Conservation (phyloP, 92 coral and sea anemone genomes). For the Nematostella vectensis region DNA sequence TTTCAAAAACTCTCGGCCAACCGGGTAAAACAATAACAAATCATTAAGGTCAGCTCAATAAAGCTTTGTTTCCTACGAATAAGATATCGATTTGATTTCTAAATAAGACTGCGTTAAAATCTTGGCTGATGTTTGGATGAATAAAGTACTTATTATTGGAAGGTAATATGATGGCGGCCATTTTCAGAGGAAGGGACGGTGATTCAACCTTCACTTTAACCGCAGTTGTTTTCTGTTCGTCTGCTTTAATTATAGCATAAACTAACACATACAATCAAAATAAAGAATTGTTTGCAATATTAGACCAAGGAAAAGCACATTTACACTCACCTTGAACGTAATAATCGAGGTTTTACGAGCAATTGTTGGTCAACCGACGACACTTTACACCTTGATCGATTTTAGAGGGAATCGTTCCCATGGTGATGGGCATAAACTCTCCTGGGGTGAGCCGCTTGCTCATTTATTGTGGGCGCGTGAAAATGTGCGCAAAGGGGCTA, state of each 20-base stretch:
- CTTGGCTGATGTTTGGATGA: too few relatives aligned
- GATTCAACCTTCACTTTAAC: background rate
- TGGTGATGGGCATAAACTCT: slow-evolving; percentile 10
- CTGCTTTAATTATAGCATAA: background rate
- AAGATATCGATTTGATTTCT: too few relatives aligned
- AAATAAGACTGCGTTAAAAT: too few relatives aligned
- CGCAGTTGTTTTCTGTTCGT: background rate
- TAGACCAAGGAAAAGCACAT: slow-evolving; percentile 11
- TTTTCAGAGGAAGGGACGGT: too few relatives aligned
- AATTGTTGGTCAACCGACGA: slow-evolving; percentile 1
- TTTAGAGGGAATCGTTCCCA: slow-evolving; percentile 31
- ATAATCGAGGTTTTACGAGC: slow-evolving; percentile 39
- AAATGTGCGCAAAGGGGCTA: background rate
- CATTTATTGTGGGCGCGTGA: slow-evolving; percentile 1
- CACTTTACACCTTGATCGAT: slow-evolving; percentile 6
- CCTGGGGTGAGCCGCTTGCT: slow-evolving; percentile 1
- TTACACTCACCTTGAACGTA: slow-evolving; percentile 41
- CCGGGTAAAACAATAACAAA: too few relatives aligned
- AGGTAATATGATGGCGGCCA: too few relatives aligned
- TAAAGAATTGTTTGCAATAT: too few relatives aligned
- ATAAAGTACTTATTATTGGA: too few relatives aligned
- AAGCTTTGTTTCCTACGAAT: too few relatives aligned
- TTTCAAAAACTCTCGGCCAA: too few relatives aligned
- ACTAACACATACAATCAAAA: too few relatives aligned
- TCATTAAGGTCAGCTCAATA: too few relatives aligned